Percentiles rank a stretch among this genome's conserved stretches.
Evolutionary conservation across 1,140 invertebrate species (phyloP).

Genomic region (Dysdera silvatica): DNA sequence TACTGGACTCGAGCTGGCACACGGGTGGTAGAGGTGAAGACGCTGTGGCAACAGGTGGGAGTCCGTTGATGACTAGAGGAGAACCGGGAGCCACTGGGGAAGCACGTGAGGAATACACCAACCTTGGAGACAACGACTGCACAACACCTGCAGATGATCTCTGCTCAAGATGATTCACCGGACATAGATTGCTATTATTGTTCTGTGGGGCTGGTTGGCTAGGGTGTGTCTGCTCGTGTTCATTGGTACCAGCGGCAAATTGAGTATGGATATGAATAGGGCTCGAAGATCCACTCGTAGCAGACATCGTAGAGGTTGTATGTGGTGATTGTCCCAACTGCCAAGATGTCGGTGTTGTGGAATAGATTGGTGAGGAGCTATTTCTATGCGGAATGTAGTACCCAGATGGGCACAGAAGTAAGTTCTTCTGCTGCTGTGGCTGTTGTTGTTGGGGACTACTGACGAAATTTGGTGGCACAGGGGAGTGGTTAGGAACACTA

Average conservation of each 20-base stretch:
- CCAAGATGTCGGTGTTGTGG: slow-evolving; percentile 7
- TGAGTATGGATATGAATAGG: slow-evolving; percentile 7
- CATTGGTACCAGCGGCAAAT: not conserved
- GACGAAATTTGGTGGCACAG: not conserved
- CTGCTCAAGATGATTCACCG: too few relatives aligned
- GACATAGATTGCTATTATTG: too few relatives aligned
- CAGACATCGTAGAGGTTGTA: not conserved
- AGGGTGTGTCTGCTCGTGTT: not conserved
- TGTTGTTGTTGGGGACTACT: not conserved
- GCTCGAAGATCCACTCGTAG: slow-evolving; percentile 1
- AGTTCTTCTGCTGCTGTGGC: slow-evolving; percentile 8
- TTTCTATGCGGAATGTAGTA: slow-evolving; percentile 4
- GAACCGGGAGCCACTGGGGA: slow-evolving; percentile 3
- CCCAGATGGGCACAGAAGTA: slow-evolving; percentile 18
- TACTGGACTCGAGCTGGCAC: not conserved
- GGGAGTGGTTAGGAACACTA: slow-evolving; percentile 18
- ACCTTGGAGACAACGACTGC: slow-evolving; percentile 14
- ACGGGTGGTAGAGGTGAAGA: not conserved
- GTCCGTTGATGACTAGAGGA: slow-evolving; percentile 28
- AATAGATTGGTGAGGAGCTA: slow-evolving; percentile 12
- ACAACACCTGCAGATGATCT: too few relatives aligned
- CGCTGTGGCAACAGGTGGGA: not conserved
- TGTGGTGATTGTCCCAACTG: slow-evolving; percentile 6
- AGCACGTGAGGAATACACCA: slow-evolving; percentile 12
- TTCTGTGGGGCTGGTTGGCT: too few relatives aligned